A percentile compares a stretch with the other conserved stretches of the same genome.
These are phyloP conservation scores for Zapus hudsonius DNA, from an alignment of 2,113 vertebrate species.

Conservation along the genomic window DNA sequence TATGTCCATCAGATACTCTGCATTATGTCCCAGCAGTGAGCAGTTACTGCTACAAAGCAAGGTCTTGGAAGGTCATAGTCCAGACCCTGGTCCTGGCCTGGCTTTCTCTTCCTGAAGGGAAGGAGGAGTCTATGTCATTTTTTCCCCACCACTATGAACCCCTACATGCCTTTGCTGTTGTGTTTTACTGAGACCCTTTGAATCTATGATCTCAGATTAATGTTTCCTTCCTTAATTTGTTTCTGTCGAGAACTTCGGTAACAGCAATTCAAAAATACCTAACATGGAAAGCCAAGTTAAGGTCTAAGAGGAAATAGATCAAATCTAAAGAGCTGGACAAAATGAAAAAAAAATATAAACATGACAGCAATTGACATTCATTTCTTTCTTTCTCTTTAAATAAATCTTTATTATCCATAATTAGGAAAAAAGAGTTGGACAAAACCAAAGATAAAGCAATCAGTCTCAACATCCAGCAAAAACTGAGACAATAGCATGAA, in stretches of 20 bases:
- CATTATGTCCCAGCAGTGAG: too few species aligned
- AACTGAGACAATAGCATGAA: neutral
- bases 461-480: neutral
- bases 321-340: neutral
- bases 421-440: neutral
- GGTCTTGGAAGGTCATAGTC: neutral
- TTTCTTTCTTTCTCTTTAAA: too few species aligned
- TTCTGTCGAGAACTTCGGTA: too few species aligned
- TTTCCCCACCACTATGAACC: too few species aligned
- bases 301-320: neutral
- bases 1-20: too few species aligned
- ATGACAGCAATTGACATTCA: too few species aligned
- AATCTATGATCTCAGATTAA: neutral
- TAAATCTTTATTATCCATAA: too few species aligned
- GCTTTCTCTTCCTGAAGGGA: neutral
- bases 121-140: too few species aligned
- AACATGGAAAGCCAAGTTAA: neutral
- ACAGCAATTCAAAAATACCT: too few species aligned
- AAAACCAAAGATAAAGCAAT: neutral
- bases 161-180: too few species aligned
- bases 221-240: neutral
- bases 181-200: neutral
- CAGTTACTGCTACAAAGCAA: too few species aligned
- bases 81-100: neutral
- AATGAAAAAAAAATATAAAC: too few species aligned